Conservation (phyloP, 2,888 invertebrate genomes). For the Tolmerus cingulatus region DNA sequence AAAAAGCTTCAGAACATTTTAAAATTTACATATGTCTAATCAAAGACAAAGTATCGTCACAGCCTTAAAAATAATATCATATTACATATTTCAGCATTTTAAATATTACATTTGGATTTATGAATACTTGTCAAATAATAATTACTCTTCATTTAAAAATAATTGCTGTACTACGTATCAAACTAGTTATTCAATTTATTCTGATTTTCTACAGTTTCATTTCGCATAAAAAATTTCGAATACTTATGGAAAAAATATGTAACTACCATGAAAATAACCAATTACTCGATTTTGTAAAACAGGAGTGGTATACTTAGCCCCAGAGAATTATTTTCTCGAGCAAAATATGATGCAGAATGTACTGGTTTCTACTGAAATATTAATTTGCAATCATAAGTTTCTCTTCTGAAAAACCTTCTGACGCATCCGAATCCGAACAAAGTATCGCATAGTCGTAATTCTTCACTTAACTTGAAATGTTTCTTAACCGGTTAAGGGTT, state of each 20-base stretch:
- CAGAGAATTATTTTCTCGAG: neutral
- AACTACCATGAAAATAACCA: neutral
- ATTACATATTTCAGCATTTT: too few species aligned
- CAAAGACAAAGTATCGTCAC: neutral
- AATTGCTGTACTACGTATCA: too few species aligned
- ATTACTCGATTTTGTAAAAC: neutral
- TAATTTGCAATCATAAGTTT: neutral
- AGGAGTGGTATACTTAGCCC: neutral
- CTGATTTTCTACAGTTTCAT: too few species aligned
- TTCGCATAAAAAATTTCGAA: too few species aligned
- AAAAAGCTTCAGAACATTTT: too few species aligned
- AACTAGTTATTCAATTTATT: too few species aligned
- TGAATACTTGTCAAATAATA: too few species aligned
- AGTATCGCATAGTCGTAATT: too few species aligned
- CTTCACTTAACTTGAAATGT: neutral
- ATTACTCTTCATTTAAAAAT: too few species aligned
- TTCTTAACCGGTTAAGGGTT: neutral
- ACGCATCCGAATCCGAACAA: neutral
- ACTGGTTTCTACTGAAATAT: neutral
- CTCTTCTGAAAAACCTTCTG: neutral
- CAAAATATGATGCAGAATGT: neutral
- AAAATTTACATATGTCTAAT: too few species aligned
- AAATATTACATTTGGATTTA: too few species aligned
- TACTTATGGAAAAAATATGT: neutral
- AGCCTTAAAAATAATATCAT: neutral